Conservation (phyloP, 2,888 invertebrate genomes). For the Chaitophorus viminalis region DNA sequence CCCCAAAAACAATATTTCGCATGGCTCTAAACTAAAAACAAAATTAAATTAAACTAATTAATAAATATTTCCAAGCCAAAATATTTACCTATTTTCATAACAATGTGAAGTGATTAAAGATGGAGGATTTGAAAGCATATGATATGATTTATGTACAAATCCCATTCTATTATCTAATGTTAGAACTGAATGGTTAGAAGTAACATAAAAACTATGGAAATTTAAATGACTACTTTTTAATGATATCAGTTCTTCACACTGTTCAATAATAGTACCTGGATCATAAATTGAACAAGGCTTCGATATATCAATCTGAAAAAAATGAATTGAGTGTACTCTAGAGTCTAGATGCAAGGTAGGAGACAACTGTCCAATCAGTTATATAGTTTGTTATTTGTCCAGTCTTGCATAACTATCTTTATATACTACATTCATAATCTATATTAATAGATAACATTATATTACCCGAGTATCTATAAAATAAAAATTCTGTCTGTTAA, state of each 20-base stretch:
- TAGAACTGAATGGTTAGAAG: slow-evolving; percentile 61
- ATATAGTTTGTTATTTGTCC: background rate
- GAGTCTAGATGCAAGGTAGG: too few relatives aligned
- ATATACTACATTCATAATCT: background rate
- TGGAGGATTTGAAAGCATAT: slow-evolving; percentile 63
- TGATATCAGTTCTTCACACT: slow-evolving; percentile 49
- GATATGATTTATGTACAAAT: slow-evolving; percentile 59
- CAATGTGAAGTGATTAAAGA: slow-evolving; percentile 45
- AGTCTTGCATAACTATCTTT: too few relatives aligned
- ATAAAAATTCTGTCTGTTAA: slow-evolving; percentile 38
- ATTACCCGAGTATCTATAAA: slow-evolving; percentile 48
- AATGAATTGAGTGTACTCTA: background rate
- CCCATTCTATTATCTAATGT: slow-evolving; percentile 62
- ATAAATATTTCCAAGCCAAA: background rate
- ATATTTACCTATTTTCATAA: slow-evolving; percentile 50
- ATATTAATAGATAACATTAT: background rate
- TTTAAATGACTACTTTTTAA: slow-evolving; percentile 45
- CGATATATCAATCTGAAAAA: slow-evolving; percentile 53
- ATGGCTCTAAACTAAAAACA: slow-evolving; percentile 37
- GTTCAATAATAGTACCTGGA: slow-evolving; percentile 26
- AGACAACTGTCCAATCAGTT: background rate
- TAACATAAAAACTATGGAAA: slow-evolving; percentile 50
- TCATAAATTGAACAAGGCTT: slow-evolving; percentile 47
- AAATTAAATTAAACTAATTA: background rate
- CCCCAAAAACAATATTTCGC: slow-evolving; percentile 45